Evolutionary conservation across 2,113 vertebrate species (phyloP), one percentile per base, ranked within the genome.

Genomic region (Oryzias melastigma): DNA sequence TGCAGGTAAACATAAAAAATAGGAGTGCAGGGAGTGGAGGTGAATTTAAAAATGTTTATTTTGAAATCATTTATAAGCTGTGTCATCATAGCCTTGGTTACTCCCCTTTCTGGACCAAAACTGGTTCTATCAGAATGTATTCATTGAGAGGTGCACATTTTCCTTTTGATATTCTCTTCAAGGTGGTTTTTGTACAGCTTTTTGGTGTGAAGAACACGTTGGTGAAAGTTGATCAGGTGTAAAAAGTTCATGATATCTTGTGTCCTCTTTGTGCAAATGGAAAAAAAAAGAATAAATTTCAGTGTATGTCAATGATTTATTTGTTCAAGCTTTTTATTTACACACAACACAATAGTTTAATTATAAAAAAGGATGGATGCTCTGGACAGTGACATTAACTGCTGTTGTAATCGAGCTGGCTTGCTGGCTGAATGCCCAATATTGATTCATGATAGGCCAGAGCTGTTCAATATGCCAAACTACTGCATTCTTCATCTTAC

Each of bases 61-160:
- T 35, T 35, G 29, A 35, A 35, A 2, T 35, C 29, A 35, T 35
- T 35, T 35, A 35, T 35, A 10, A 35, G 29, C 29, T 8, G 29
- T 35, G 8, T 35, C 35, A 12, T 35, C 35, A 35, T 41, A 59
- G 71, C 64, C 81, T 68, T 62, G 77, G 72, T 79, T 76, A 75
- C 71, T 81, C 68, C 49, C 58, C 54, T 50, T 52, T 16, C 72
- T 58, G 53, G 68, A 64, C 82, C 68, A 79, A 81, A 71, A 77
- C 74, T 69, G 81, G 74, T 82, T 85, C 63, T 67, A 65, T 77
- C 45, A 85, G 84, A 90, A 88, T 90, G 87, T 90, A 85, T 88
- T 85, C 60, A 62, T 56, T 41, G 20, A 71, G 57, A 60, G 57
- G 63, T 72, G 71, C 52, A 72, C 57, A 51, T 54, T 46, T 54